phyloP scores from a whole-genome alignment of 2,113 vertebrate species.

The Poecilia latipinna region DNA sequence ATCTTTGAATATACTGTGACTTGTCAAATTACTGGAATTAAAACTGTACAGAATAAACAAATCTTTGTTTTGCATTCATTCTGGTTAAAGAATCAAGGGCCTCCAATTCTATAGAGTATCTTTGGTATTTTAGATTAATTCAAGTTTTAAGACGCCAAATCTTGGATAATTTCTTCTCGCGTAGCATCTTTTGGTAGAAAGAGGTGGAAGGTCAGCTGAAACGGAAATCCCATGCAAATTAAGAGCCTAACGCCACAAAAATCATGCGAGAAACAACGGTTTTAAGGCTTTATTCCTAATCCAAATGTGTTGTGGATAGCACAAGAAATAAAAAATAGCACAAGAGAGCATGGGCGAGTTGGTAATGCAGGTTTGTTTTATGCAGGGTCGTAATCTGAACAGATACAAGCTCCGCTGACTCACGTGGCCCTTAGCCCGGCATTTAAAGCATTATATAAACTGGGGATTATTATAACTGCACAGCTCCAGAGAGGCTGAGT shows the following conservation, averaged over 20 bases:
- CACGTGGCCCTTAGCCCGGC: slow-evolving; percentile 52
- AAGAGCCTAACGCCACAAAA: slow-evolving; percentile 11
- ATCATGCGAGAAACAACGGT: slow-evolving; percentile 9
- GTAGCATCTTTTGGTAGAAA: slow-evolving; percentile 17
- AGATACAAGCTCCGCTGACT: slow-evolving; percentile 61
- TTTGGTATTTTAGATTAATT: too few relatives aligned
- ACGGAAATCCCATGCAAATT: slow-evolving; percentile 35
- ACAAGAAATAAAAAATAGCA: background rate
- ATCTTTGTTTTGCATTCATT: slow-evolving; percentile 53
- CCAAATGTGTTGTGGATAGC: background rate
- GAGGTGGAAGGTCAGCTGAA: slow-evolving; percentile 46
- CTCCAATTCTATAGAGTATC: too few relatives aligned
- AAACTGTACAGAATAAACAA: slow-evolving; percentile 43
- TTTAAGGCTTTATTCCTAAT: slow-evolving; percentile 2
- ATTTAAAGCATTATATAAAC: slow-evolving; percentile 77
- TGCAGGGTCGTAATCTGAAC: slow-evolving; percentile 37
- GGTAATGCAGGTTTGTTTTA: slow-evolving; percentile 9
- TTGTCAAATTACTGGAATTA: slow-evolving; percentile 60
- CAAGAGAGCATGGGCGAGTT: slow-evolving; percentile 7
- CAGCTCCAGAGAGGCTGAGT: slow-evolving; percentile 49
- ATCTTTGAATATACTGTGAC: slow-evolving; percentile 67
- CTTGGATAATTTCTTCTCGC: slow-evolving; percentile 46
- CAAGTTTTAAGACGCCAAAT: slow-evolving; percentile 55
- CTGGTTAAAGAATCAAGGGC: too few relatives aligned
- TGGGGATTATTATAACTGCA: slow-evolving; percentile 68